These are phyloP conservation scores for Crypturellus undulatus DNA, from an alignment of 2,113 vertebrate genomes.

Conservation along the genomic window DNA sequence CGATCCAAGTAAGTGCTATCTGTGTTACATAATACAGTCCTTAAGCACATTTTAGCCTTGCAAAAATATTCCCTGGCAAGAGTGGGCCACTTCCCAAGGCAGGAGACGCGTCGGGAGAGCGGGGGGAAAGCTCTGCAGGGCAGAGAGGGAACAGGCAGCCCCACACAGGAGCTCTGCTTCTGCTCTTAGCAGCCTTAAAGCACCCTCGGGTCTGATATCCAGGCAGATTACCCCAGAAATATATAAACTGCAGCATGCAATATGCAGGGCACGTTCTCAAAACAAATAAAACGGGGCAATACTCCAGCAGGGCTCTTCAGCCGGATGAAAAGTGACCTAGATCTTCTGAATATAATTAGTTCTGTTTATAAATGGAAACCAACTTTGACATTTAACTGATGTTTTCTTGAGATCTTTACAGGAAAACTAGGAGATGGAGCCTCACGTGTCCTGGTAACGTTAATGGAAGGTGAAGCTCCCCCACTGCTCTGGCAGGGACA, in stretches of 20 bases:
- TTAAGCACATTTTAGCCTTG: slow-evolving; percentile 36
- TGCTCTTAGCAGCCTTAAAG: background rate
- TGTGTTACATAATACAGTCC: slow-evolving; percentile 58
- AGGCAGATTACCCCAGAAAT: slow-evolving; percentile 13
- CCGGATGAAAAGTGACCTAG: slow-evolving; percentile 53
- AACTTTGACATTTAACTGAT: slow-evolving; percentile 62
- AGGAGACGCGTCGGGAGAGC: slow-evolving; percentile 10
- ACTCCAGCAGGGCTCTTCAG: background rate
- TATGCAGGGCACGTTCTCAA: background rate
- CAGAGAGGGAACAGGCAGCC: slow-evolving; percentile 33
- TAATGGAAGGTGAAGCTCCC: background rate
- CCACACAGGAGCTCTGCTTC: background rate
- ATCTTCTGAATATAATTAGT: slow-evolving; percentile 61
- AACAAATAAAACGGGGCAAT: slow-evolving; percentile 1
- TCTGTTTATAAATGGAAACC: slow-evolving; percentile 63
- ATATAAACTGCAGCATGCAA: background rate
- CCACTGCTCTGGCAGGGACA: background rate
- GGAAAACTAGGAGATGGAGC: background rate
- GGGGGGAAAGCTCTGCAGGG: slow-evolving; percentile 32
- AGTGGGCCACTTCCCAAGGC: slow-evolving; percentile 1
- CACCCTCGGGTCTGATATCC: background rate
- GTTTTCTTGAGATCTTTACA: slow-evolving; percentile 21
- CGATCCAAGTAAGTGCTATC: slow-evolving; percentile 27
- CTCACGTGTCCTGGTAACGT: background rate
- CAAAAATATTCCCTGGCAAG: slow-evolving; percentile 62